Evolutionary conservation across 2,888 invertebrate species (phyloP), one percentile per base, ranked within the genome.

Genomic region (Torymus tubicola): DNA sequence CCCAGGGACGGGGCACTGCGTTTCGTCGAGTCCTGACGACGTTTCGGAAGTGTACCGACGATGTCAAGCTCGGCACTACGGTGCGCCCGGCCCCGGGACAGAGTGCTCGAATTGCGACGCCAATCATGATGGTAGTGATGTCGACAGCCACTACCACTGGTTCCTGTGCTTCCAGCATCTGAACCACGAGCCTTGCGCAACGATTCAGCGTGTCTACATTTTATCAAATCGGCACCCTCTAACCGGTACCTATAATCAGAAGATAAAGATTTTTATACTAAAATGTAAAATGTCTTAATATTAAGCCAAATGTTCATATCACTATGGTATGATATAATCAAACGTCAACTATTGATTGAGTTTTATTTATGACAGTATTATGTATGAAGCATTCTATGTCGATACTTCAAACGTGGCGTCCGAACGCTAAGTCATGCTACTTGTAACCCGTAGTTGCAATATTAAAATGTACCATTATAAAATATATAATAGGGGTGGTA

Each of bases 181-280:
- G 82, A 81, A 42, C 78, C 81, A 0, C 85, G 86, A 31, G 84
- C 87, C 76, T 85, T 87, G 61, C 85, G 86, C 67, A 85, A 67
- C 50, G 86, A 83, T 58, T 85, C 81, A 58, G 82, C 84, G 18
- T 85, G 88, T n/a, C 88, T 88, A 70, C 88, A 88, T 61, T 87
- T 85, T 21, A 88, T 87, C 61, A 89, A 82, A 80, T 90, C 90
- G 24, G 89, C 85, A 78, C 89, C 88, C 42, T 89, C 88, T 55
- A 88, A 89, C 52, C 89, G 88, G 80, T 90, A 90, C 68, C 90
- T 90, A 82, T 4, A 71, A 10, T 10, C 58, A 14, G 42, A 13
- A 31, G 21, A 13, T 11, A 61, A 50, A 1, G 11, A 13, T 31
- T 31, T 31, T 5, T 1, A 31, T 5, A 5, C 31, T 31, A 5